Conservation (phyloP, 1,140 invertebrate species). For the Pseudomyrmex pallidus region DNA sequence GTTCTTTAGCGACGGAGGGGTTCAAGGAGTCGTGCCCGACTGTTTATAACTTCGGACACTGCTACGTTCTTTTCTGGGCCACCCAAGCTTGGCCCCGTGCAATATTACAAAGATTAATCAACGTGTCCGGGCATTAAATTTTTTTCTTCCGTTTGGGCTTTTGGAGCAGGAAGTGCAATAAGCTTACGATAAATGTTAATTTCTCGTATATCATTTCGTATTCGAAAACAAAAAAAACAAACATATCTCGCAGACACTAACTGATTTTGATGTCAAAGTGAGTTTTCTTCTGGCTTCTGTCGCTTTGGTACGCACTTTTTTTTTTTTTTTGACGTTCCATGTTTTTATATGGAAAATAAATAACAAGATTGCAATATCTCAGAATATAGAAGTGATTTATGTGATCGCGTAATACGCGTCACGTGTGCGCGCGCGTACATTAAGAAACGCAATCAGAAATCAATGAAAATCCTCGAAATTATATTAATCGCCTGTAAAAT, state of each 20-base stretch:
- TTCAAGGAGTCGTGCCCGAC: slow-evolving; percentile 46
- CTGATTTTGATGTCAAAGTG: background rate
- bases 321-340: too few species aligned
- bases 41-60: slow-evolving; percentile 57
- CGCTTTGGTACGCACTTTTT: too few species aligned
- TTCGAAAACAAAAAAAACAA: background rate
- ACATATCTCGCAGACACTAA: background rate
- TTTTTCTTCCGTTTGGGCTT: slow-evolving; percentile 50
- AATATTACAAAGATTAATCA: slow-evolving; percentile 62
- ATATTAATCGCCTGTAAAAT: background rate
- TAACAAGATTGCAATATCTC: too few species aligned
- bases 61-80: slow-evolving; percentile 55
- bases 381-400: too few species aligned
- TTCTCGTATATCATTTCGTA: slow-evolving; percentile 33
- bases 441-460: background rate
- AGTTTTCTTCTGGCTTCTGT: too few species aligned
- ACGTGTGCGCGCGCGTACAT: too few species aligned
- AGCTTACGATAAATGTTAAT: slow-evolving; percentile 56
- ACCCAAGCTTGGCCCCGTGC: slow-evolving; percentile 51
- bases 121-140: slow-evolving; percentile 54
- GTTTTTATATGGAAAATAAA: too few species aligned
- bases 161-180: slow-evolving; percentile 49
- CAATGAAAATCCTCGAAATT: background rate
- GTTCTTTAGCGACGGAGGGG: slow-evolving; percentile 24
- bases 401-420: too few species aligned